Evolutionary conservation across 2,113 vertebrate genomes (phyloP).

Genomic region (Chloroceryle aenea): DNA sequence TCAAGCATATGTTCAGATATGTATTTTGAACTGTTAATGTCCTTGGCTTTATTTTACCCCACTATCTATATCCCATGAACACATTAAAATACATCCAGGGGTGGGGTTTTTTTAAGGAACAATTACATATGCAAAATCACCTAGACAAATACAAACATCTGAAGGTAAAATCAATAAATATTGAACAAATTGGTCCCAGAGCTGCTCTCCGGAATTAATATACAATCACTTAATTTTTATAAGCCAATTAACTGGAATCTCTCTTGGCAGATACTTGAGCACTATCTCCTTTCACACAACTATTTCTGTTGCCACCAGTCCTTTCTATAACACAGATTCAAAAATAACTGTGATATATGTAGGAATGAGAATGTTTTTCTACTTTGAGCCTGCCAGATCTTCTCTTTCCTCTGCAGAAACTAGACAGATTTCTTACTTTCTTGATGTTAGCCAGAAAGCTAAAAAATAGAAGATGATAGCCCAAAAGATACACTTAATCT

Average conservation of each 20-base stretch:
- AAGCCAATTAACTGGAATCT: slow-evolving; percentile 17
- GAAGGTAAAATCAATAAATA: no score
- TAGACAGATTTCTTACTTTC: slow-evolving; percentile 12
- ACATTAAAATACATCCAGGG: neutral
- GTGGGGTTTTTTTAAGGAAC: neutral
- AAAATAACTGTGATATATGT: slow-evolving; percentile 51
- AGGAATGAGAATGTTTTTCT: slow-evolving; percentile 38
- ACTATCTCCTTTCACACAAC: slow-evolving; percentile 32
- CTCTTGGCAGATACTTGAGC: neutral
- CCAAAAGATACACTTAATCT: neutral
- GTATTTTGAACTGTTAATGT: neutral
- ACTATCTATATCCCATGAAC: neutral
- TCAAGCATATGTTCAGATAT: neutral
- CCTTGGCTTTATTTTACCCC: neutral
- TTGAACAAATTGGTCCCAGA: neutral
- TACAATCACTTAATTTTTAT: slow-evolving; percentile 5
- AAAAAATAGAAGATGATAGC: neutral
- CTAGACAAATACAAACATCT: neutral
- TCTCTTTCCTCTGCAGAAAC: slow-evolving; percentile 25
- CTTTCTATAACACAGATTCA: slow-evolving; percentile 1
- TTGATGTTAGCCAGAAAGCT: slow-evolving; percentile 1
- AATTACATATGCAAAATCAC: neutral
- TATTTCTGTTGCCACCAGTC: slow-evolving; percentile 43
- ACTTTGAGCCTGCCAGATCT: slow-evolving; percentile 40
- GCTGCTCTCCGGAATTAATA: neutral